Conservation (phyloP, 1,140 invertebrate species). For the Mactra quadrangularis region DNA sequence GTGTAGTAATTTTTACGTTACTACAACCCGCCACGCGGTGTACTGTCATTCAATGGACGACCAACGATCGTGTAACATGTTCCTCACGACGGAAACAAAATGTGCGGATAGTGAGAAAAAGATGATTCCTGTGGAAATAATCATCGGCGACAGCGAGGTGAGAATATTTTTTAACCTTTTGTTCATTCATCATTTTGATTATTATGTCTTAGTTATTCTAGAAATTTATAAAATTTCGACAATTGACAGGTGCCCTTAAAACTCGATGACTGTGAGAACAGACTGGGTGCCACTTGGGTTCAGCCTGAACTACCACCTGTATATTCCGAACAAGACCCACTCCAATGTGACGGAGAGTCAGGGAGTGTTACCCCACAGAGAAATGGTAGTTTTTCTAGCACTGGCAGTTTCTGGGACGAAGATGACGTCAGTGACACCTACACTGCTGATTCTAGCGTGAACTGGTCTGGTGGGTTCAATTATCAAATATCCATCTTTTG, state of each 20-base stretch:
- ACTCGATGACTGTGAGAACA: neutral
- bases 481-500: too few species aligned
- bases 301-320: conserved; percentile 5
- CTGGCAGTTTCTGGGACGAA: conserved; percentile 9
- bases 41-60: conserved; percentile 25
- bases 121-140: conserved; percentile 2
- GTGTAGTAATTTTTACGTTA: conserved; percentile 2
- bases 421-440: conserved; percentile 38
- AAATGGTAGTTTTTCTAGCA: conserved; percentile 21
- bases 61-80: neutral
- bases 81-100: neutral
- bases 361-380: neutral
- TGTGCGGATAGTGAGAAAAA: conserved; percentile 18
- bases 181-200: conserved; percentile 42
- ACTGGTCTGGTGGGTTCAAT: conserved; percentile 52
- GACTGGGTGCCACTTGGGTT: conserved; percentile 26
- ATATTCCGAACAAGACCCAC: conserved; percentile 21
- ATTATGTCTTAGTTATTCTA: neutral
- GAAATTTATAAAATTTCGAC: conserved; percentile 48
- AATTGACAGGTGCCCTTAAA: conserved; percentile 51
- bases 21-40: conserved; percentile 14
- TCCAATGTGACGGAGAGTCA: neutral
- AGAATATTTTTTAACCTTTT: neutral
- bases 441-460: conserved; percentile 19
- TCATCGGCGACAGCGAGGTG: conserved; percentile 19